phyloP scores from a whole-genome alignment of 2,797 vertebrate species.

The Craterocephalus amniculus region DNA sequence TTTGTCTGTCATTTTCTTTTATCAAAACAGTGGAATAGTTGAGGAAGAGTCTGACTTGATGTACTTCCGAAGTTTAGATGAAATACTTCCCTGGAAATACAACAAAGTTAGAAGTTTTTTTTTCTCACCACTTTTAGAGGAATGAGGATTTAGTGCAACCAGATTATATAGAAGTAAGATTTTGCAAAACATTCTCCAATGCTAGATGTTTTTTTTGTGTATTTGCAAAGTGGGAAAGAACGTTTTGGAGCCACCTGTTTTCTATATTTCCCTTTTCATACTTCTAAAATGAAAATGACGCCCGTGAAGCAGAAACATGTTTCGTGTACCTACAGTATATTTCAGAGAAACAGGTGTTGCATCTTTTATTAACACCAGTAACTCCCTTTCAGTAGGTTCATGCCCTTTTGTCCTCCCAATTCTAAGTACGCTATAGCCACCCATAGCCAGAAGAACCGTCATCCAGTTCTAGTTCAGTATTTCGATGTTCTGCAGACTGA shows the following conservation, averaged over 20 bases:
- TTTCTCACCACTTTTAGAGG: too few relatives aligned
- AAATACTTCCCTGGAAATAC: too few relatives aligned
- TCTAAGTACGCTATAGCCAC: constrained; percentile 11
- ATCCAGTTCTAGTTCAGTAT: constrained; percentile 30
- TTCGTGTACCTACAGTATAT: background rate
- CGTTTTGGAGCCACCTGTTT: background rate
- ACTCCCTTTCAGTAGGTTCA: background rate
- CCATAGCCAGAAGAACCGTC: constrained; percentile 4
- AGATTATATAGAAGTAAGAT: too few relatives aligned
- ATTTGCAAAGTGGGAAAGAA: too few relatives aligned
- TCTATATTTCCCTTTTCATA: background rate
- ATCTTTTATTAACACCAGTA: background rate
- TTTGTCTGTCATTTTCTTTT: too few relatives aligned
- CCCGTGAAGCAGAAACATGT: background rate
- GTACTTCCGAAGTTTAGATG: too few relatives aligned
- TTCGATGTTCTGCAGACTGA: constrained; percentile 30
- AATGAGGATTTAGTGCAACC: too few relatives aligned
- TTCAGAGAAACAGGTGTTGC: background rate
- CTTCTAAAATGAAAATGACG: background rate
- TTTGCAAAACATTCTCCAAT: too few relatives aligned
- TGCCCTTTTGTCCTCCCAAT: constrained; percentile 14
- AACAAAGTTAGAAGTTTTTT: too few relatives aligned
- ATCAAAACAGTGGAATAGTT: too few relatives aligned
- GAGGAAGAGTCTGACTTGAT: too few relatives aligned
- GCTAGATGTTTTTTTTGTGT: too few relatives aligned